Evolutionary conservation across 2,888 invertebrate species (phyloP), one percentile per base, ranked within the genome.

Genomic region (Frankliniella intonsa): DNA sequence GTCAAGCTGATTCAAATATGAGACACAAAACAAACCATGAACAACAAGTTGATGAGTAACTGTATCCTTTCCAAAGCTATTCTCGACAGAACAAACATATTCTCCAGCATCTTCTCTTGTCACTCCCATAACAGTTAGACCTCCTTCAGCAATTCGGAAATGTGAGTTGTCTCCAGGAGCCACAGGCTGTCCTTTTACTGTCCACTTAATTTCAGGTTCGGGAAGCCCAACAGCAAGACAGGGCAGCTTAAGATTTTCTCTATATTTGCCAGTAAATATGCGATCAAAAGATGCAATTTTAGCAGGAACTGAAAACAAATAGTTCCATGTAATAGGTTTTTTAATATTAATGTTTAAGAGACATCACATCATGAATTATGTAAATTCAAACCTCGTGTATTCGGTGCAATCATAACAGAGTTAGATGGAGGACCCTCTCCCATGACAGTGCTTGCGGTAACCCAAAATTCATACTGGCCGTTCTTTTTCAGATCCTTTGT

Each of bases 261-360:
- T 95, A 89, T 95, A 96, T 0, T 95, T 96, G 17, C 96, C 95
- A 83, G 95, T 94, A 87, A 97, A 95, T n/a, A 94, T 93, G 87
- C 95, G 95, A 87, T 97, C 97, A 88, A 98, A 98, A 0, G 97
- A 97, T 80, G 97, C 97, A 85, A 97, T 97, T 88, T 95, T 95
- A 1, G 97, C 97, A 80, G 97, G 95, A 83, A 97, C 97, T 95
- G 87, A 84, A 89, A 87, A 84, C 80, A 83, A 84, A 85, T 83
- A 55, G 12, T 50, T 11, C 80, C 17, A 38, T 80, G 50, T 50
- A 55, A 17, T 49, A 62, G 80, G 38, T 81, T 0, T 51, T 22
- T 62, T 25, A 83, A n/a, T 65, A 79, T 14, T 22, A 81, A 22
- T 69, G 25, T 2, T 22, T 9, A 76, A 25, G 3, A 22, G 50